Evolutionary conservation across 2,888 invertebrate species (phyloP).

Genomic region (Scaptomyza reducta): DNA sequence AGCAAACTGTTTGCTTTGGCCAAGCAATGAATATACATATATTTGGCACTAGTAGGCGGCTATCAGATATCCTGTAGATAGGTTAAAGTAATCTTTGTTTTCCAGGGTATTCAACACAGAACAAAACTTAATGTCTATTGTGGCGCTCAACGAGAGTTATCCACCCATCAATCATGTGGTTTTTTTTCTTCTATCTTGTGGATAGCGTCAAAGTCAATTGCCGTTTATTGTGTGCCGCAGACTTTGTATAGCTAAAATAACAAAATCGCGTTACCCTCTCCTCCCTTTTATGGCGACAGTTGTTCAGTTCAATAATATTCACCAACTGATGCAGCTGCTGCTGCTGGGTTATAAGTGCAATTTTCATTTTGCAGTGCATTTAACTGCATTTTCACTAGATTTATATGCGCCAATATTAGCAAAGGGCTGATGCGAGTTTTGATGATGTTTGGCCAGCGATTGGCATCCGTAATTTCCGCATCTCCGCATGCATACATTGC

Average conservation of each 20-base stretch:
- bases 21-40: constrained; percentile 23
- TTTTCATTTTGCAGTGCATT: constrained; percentile 64
- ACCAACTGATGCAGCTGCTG: constrained; percentile 10
- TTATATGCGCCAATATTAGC: constrained; percentile 78
- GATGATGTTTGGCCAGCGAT: constrained; percentile 75
- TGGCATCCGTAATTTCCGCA: constrained; percentile 34
- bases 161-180: constrained; percentile 15
- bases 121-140: constrained; percentile 18
- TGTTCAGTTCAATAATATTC: constrained; percentile 48
- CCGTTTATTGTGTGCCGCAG: constrained; percentile 76
- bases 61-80: not conserved
- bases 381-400: constrained; percentile 53
- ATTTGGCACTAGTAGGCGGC: not conserved
- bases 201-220: constrained; percentile 45
- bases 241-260: constrained; percentile 80
- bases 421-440: constrained; percentile 58
- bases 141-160: constrained; percentile 41
- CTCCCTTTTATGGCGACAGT: not conserved
- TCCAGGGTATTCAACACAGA: not conserved
- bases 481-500: constrained; percentile 7
- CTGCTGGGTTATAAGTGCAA: constrained; percentile 60
- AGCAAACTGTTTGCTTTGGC: constrained; percentile 56
- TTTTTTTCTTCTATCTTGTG: no score
- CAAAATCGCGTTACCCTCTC: constrained; percentile 52
- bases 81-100: no score